phyloP scores from a whole-genome alignment of 53 echinoderm and acorn worm species.

The Mesocentrotus franciscanus region DNA sequence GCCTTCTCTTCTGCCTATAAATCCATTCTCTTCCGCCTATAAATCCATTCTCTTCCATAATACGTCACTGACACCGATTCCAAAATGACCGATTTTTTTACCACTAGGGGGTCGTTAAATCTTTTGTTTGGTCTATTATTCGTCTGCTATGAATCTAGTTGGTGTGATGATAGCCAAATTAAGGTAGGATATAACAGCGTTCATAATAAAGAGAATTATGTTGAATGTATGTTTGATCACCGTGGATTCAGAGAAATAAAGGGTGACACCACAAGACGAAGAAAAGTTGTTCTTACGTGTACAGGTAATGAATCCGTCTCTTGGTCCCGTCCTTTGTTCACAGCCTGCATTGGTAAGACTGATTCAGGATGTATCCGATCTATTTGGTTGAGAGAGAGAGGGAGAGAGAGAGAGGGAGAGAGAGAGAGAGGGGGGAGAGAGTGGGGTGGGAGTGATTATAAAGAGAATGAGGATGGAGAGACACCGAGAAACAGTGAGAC shows the following conservation, averaged over 20 bases:
- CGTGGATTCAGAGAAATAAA: no score
- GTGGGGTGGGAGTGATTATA: no score
- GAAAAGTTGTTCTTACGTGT: neutral
- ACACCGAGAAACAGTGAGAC: no score
- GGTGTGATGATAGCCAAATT: neutral
- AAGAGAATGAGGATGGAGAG: no score
- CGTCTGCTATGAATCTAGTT: no score
- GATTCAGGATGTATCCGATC: neutral
- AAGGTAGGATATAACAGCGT: neutral
- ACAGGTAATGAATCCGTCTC: slow-evolving; percentile 15
- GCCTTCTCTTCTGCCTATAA: neutral
- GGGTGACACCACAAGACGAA: no score
- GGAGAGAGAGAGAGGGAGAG: neutral
- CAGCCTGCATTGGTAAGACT: neutral
- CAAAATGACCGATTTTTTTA: no score
- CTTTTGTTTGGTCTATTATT: no score
- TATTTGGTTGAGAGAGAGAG: neutral
- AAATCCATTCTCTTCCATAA: no score
- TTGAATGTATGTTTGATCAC: neutral
- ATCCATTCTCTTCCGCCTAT: neutral
- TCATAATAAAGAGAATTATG: neutral
- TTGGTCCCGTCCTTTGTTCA: neutral
- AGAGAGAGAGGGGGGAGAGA: neutral
- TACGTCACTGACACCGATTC: no score
- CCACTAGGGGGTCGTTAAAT: no score